Evolutionary conservation across 2,113 vertebrate genomes (phyloP).

Genomic region (Siniperca chuatsi): DNA sequence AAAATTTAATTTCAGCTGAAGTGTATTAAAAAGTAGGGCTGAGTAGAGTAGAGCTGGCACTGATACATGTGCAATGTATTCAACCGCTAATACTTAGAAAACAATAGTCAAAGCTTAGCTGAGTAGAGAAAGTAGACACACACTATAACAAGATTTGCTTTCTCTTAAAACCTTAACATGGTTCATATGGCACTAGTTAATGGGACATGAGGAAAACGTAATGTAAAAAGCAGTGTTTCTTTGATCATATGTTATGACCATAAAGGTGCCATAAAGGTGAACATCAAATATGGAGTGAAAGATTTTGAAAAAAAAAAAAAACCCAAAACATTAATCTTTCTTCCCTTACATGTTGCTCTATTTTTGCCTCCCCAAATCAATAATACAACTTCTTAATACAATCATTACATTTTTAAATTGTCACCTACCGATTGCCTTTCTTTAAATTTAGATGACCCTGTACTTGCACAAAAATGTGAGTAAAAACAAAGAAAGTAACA

Average conservation of each 20-base stretch:
- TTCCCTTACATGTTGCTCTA: conserved; percentile 37
- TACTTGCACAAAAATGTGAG: conserved; percentile 51
- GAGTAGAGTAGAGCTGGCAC: conserved; percentile 51
- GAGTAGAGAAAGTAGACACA: conserved; percentile 37
- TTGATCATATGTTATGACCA: conserved; percentile 48
- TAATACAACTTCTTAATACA: conserved; percentile 57
- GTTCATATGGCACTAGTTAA: conserved; percentile 73
- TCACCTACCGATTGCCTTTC: conserved; percentile 78
- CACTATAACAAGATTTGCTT: conserved; percentile 35
- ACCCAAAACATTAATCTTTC: conserved; percentile 49
- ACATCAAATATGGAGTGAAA: conserved; percentile 56
- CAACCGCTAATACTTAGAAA: conserved; percentile 44
- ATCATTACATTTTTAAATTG: conserved; percentile 74
- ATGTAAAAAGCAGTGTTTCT: conserved; percentile 53
- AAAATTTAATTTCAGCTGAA: conserved; percentile 39
- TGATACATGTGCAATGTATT: conserved; percentile 53
- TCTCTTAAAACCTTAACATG: conserved; percentile 44
- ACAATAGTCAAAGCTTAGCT: conserved; percentile 45
- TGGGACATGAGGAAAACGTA: conserved; percentile 16
- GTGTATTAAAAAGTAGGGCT: conserved; percentile 43
- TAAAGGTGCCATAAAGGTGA: conserved; percentile 62
- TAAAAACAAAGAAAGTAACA: conserved; percentile 63
- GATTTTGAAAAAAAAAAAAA: conserved; percentile 36
- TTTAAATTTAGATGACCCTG: conserved; percentile 73
- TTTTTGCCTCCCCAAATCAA: conserved; percentile 32